Conservation (phyloP, 2,797 vertebrate genomes). For the Poecilia gillii region DNA sequence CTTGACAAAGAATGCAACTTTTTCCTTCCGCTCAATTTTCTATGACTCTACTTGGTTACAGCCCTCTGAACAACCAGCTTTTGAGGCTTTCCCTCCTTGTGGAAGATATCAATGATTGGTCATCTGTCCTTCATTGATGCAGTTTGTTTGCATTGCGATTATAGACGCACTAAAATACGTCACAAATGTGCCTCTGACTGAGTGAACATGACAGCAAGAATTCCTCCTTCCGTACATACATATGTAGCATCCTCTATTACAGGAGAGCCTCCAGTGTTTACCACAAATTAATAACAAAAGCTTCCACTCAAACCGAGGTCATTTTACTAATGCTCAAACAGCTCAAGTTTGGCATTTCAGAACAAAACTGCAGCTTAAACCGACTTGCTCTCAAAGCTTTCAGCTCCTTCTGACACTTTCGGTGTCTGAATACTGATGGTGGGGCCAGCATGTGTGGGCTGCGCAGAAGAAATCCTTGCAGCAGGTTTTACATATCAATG, state of each 20-base stretch:
- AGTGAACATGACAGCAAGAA: not conserved
- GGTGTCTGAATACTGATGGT: conserved; percentile 57
- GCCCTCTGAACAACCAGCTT: not conserved
- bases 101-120: not conserved
- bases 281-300: not conserved
- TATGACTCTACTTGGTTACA: not conserved
- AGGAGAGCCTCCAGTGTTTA: not conserved
- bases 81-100: not conserved
- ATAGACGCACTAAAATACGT: not conserved
- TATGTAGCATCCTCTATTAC: not conserved
- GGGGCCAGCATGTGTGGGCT: conserved; percentile 43
- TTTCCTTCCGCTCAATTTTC: not conserved
- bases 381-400: conserved; percentile 17
- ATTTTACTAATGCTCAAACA: conserved; percentile 10
- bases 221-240: not conserved
- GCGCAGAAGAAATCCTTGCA: conserved; percentile 46
- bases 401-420: conserved; percentile 33
- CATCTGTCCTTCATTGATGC: not conserved
- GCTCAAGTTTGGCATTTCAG: conserved; percentile 5
- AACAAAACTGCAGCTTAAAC: conserved; percentile 19
- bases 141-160: not conserved
- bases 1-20: not conserved
- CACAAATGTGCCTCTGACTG: not conserved
- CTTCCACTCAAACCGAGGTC: conserved; percentile 1
- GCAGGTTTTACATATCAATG: conserved; percentile 79